Conservation (phyloP, 2,797 vertebrate genomes). For the Clarias laeviceps region DNA sequence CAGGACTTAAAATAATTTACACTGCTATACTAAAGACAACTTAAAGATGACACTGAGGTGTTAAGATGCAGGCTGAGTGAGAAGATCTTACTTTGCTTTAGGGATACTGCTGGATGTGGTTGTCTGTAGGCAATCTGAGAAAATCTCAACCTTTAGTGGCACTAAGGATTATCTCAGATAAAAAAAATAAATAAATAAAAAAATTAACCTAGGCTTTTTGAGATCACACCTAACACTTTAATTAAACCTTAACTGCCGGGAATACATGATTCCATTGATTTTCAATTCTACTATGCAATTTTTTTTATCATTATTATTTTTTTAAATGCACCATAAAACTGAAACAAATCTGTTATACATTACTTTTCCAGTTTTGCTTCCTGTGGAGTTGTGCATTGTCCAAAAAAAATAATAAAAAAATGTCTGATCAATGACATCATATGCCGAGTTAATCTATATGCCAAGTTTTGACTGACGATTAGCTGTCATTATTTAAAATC, state of each 20-base stretch:
- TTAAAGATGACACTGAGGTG: not conserved
- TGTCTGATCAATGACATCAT: not conserved
- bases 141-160: not conserved
- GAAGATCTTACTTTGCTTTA: not conserved
- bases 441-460: too few relatives aligned
- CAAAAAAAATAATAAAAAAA: too few relatives aligned
- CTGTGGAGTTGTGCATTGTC: not conserved
- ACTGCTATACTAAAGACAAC: not conserved
- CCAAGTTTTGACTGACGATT: too few relatives aligned
- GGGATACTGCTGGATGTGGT: too few relatives aligned
- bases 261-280: not conserved
- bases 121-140: not conserved
- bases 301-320: not conserved
- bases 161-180: not conserved
- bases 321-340: too few relatives aligned
- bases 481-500: not conserved
- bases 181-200: not conserved
- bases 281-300: not conserved
- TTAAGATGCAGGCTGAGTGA: not conserved
- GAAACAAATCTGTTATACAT: not conserved
- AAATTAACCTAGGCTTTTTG: not conserved
- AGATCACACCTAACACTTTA: not conserved
- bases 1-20: not conserved
- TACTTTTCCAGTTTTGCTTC: not conserved
- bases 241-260: not conserved